Evolutionary conservation across 2,113 vertebrate genomes (phyloP), one percentile per base, ranked within the genome.

Genomic region (Pelecanoides urinatrix): DNA sequence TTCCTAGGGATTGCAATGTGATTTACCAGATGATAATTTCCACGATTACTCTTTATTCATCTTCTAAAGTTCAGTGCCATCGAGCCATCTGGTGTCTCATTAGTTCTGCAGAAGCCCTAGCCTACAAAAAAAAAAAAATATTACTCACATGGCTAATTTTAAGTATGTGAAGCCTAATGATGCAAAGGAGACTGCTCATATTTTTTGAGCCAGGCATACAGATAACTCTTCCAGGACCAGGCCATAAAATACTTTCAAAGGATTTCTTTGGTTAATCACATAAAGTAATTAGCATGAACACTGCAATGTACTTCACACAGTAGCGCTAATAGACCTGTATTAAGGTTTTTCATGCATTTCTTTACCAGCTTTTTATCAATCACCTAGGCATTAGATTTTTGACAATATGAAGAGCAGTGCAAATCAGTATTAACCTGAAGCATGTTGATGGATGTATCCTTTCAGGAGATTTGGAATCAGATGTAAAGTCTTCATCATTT

Each of bases 31-130:
- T 55, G 53, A 96, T 94, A 72, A 94, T 95, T 95, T 96, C 74
- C 62, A 95, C 45, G 0, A 97, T 96, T 95, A 73, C 53, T 91
- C 95, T 88, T 94, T 91, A 92, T 92, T 92, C 77, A 65, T 97
- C 80, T 95, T 87, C 45, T 95, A 58, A 95, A 97, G 77, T 92
- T 97, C 91, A 79, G 70, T 94, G 87, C 68, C 91, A 91, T 95
- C 44, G 71, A 95, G 81, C 92, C 94, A 96, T 96, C 92, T 96
- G 94, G 73, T 95, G 62, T 95, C 92, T 87, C 91, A 94, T 91
- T 92, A 92, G 80, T 72, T 93, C 89, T 92, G 80, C 89, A 94
- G 79, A 95, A 94, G 62, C 70, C 80, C 38, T 72, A 92, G 75
- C 62, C 73, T 90, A 78, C n/a, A 91, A 84, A 75, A 38, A n/a